These are phyloP conservation scores for Chrysochloris asiatica DNA, from an alignment of 2,113 vertebrate genomes.

Conservation along the genomic window DNA sequence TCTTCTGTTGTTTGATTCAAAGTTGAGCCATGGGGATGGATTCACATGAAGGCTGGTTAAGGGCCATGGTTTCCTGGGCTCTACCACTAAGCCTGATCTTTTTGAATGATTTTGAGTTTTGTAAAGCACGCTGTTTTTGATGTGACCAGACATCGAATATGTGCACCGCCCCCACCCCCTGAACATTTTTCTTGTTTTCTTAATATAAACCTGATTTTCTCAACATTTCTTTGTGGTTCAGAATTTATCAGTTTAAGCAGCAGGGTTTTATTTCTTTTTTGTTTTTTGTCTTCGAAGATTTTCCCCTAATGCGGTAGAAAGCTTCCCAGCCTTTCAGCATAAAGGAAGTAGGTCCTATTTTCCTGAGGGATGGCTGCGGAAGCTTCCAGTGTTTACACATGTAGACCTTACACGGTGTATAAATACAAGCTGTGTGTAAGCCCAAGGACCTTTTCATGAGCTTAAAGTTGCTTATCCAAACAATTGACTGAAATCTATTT, in stretches of 20 bases:
- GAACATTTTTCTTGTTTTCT: neutral
- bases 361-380: neutral
- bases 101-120: too few relatives aligned
- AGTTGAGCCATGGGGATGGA: too few relatives aligned
- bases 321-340: neutral
- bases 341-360: slow-evolving; percentile 44
- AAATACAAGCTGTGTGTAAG: slow-evolving; percentile 31
- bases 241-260: slow-evolving; percentile 12
- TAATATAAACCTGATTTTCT: neutral
- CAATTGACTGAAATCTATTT: neutral
- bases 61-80: too few relatives aligned
- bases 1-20: too few relatives aligned
- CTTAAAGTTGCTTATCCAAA: slow-evolving; percentile 15
- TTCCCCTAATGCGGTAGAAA: neutral
- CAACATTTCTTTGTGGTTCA: neutral
- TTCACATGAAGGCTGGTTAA: too few relatives aligned
- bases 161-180: neutral
- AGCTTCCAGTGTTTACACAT: neutral
- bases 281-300: neutral
- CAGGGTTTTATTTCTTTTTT: neutral
- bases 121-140: too few relatives aligned
- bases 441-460: neutral
- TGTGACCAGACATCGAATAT: neutral
- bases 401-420: neutral
- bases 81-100: too few relatives aligned